Conservation (phyloP, 2,797 vertebrate species). For the Myotis daubentonii region DNA sequence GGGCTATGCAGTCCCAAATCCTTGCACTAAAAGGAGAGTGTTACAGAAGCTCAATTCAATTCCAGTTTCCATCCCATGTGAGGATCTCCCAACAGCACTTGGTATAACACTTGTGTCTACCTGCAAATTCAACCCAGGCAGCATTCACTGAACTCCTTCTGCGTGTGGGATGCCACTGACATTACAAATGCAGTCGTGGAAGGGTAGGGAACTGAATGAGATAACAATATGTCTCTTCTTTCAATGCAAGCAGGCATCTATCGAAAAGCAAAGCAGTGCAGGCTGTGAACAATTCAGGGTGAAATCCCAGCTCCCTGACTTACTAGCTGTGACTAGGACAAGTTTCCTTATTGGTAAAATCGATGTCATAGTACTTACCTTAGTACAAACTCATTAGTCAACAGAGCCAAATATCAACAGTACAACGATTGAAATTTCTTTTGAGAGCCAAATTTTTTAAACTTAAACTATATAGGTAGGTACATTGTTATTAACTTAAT, state of each 20-base stretch:
- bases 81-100: background rate
- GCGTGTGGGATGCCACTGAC: background rate
- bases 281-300: background rate
- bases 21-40: background rate
- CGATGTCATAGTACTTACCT: background rate
- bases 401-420: too few species aligned
- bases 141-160: background rate
- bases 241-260: background rate
- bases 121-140: background rate
- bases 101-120: background rate
- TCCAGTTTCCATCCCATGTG: background rate
- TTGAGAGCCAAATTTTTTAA: too few species aligned
- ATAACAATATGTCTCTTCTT: background rate
- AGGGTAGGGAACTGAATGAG: background rate
- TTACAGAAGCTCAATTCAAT: constrained; percentile 14
- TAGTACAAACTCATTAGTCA: background rate
- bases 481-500: too few species aligned
- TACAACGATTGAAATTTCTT: too few species aligned
- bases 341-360: background rate
- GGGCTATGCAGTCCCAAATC: constrained; percentile 28
- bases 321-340: background rate
- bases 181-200: background rate
- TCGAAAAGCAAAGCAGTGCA: background rate
- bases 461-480: too few species aligned
- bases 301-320: background rate